phyloP scores from a whole-genome alignment of 2,797 vertebrate genomes.

The Mormyrops boulengeri region DNA sequence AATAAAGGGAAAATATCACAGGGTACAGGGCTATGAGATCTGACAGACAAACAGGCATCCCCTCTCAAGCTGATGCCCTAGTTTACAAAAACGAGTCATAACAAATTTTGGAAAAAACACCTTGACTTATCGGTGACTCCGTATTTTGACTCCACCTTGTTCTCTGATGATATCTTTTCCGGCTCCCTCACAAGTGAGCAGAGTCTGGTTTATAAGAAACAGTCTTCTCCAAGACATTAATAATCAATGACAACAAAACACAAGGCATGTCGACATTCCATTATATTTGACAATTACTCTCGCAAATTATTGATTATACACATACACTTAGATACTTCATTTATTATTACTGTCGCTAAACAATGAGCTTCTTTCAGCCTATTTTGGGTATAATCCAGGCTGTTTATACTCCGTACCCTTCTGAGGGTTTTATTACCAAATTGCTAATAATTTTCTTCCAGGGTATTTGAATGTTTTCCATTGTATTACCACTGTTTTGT shows the following conservation, averaged over 20 bases:
- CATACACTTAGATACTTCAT: background rate
- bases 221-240: background rate
- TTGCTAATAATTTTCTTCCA: background rate
- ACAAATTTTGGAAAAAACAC: background rate
- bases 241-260: background rate
- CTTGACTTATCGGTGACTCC: background rate
- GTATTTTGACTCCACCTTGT: background rate
- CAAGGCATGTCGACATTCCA: background rate
- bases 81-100: background rate
- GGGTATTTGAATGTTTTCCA: background rate
- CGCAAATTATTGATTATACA: background rate
- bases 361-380: background rate
- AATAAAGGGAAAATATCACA: background rate
- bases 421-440: background rate
- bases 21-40: background rate
- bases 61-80: background rate
- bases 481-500: background rate
- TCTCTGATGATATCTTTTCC: background rate
- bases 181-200: background rate
- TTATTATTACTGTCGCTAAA: background rate
- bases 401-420: background rate
- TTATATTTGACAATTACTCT: background rate
- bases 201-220: background rate
- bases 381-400: background rate
- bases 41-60: background rate